These are phyloP conservation scores for Petrocephalus sullivani DNA, from an alignment of 2,797 vertebrate genomes.

Conservation along the genomic window DNA sequence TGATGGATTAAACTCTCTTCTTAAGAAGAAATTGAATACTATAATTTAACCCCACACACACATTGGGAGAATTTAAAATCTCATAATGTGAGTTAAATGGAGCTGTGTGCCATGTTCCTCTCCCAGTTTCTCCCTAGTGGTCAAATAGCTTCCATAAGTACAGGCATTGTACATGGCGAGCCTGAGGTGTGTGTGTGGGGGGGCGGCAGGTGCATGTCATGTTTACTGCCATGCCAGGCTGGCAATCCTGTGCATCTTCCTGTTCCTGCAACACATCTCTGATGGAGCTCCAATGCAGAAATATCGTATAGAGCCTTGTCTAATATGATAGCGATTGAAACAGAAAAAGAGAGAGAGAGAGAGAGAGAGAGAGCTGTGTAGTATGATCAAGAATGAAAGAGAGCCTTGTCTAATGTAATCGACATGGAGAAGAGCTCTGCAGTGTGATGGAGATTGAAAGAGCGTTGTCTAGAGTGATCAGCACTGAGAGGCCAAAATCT, in stretches of 20 bases:
- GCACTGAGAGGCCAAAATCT: background rate
- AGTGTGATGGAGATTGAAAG: background rate
- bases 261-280: background rate
- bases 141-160: background rate
- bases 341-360: background rate
- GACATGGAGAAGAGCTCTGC: background rate
- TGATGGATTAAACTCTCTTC: background rate
- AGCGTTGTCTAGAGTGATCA: background rate
- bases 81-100: background rate
- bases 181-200: background rate
- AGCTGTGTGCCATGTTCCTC: background rate
- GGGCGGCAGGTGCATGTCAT: background rate
- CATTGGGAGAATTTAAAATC: background rate
- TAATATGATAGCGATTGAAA: background rate
- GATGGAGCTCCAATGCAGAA: background rate
- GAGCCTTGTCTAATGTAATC: background rate
- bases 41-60: background rate
- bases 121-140: background rate
- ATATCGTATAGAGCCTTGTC: background rate
- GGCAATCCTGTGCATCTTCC: background rate
- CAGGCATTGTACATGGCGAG: background rate
- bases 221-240: background rate
- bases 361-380: background rate
- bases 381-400: background rate
- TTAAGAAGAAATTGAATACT: background rate